Base-by-base conservation (phyloP, 2,113 vertebrate genomes). In the Gobiocypris rarus region DNA sequence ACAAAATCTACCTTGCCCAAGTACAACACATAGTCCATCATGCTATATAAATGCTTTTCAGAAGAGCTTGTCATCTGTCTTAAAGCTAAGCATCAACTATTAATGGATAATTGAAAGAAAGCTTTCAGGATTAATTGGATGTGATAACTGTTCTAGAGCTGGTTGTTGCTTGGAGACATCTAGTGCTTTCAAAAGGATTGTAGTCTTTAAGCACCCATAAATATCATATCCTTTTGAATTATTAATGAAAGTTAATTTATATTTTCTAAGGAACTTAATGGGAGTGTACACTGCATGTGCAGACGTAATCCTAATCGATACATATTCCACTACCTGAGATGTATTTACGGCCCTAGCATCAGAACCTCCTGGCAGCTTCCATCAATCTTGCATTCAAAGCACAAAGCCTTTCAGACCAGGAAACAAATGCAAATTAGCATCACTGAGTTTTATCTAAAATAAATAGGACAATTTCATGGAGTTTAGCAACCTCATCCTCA, bases 381-480 rank as follows among this genome's bases (percentile, higher is more conserved):
- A 83, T 63, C 82, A 41, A 69, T 81, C 83, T 79, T 31, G 24
- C 41, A 81, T 83, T 87, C 73, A 81, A 84, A 69, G 81, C 67
- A 81, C 38, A 73, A 71, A 74, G 11, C 54, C 83, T 86, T 75
- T 85, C 70, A 84, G 58, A 87, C 69, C 75, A 71, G 81, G 75
- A 88, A 89, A 83, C 78, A 75, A 86, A 85, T 89, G 83, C 85
- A 87, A 88, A 89, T 87, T 75, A 45, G 61, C 77, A 86, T 88
- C 81, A 78, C 61, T 48, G 52, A 84, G 83, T 89, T 83, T 89
- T 87, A 83, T 88, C 83, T 84, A 26, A 80, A 83, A 87, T 89
- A 84, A 91, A 89, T 84, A 78, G 86, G 87, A 88, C 86, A 88
- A 89, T 91, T 89, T 91, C 89, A 88, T 83, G 85, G 82, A 89